Conservation (phyloP, 2,888 invertebrate genomes). For the Cryptocephalus moraei region DNA sequence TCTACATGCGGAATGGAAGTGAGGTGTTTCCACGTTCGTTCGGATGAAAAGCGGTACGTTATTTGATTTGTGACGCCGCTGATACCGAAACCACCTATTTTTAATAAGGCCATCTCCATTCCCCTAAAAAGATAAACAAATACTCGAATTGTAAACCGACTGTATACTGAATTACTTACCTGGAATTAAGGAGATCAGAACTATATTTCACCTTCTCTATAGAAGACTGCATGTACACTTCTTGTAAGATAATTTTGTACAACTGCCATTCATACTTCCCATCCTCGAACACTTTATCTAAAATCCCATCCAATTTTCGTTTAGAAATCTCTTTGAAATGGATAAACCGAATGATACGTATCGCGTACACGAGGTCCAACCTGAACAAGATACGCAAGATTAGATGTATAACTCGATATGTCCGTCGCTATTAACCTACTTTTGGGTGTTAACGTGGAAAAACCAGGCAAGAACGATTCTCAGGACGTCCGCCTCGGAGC, state of each 20-base stretch:
- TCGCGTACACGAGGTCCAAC: slow-evolving; percentile 32
- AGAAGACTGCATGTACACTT: slow-evolving; percentile 28
- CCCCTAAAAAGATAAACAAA: slow-evolving; percentile 30
- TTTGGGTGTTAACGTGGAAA: slow-evolving; percentile 34
- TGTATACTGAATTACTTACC: neutral
- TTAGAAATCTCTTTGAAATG: slow-evolving; percentile 40
- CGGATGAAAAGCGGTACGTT: slow-evolving; percentile 49
- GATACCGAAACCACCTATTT: slow-evolving; percentile 59
- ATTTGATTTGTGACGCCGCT: slow-evolving; percentile 58
- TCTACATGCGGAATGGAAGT: slow-evolving; percentile 64
- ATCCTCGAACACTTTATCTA: slow-evolving; percentile 26
- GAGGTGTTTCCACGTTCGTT: slow-evolving; percentile 51
- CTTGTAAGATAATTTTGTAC: slow-evolving; percentile 34
- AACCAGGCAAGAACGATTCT: slow-evolving; percentile 52
- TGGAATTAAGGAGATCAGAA: slow-evolving; percentile 43
- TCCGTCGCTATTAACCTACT: slow-evolving; percentile 23
- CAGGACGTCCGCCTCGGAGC: slow-evolving; percentile 51
- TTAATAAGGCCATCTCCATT: slow-evolving; percentile 56
- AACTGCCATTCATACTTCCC: slow-evolving; percentile 29
- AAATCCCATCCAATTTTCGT: slow-evolving; percentile 24
- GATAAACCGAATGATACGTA: slow-evolving; percentile 39
- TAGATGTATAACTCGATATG: slow-evolving; percentile 9
- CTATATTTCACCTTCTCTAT: slow-evolving; percentile 14
- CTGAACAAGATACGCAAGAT: slow-evolving; percentile 16
- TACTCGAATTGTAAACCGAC: neutral